Evolutionary conservation across 2,797 vertebrate species (phyloP), one percentile per base, ranked within the genome.

Genomic region (Carapus acus): DNA sequence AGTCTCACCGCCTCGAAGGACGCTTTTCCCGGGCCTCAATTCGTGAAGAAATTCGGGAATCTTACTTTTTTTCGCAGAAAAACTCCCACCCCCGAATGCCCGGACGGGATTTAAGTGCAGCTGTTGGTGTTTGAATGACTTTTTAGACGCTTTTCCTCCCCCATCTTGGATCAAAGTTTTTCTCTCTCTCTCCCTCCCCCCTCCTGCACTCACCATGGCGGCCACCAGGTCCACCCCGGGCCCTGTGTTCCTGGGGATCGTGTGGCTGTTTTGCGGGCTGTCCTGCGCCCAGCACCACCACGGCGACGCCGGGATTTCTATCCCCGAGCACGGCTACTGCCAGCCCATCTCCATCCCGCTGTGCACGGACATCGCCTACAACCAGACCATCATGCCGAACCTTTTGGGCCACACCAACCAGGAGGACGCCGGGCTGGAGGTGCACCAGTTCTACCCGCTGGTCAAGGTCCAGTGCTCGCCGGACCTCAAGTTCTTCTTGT

Each of bases 331-430:
- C 49, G 96, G 96, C 22, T 98, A 95, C 73, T 98, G 96, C 74
- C 96, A 98, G 54, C 92, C 94, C 69, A 98, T 98, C 74, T 94
- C 93, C 55, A 96, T 96, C 58, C 93, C 93, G 1, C 87, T 96
- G 7, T 96, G 93, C 80, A 94, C 93, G 34, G 93, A 96, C 85
- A 94, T 96, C 67, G 91, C 92, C 54, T 96, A 96, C 81, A 96
- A 96, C 79, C 93, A 96, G 86, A 96, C 93, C 77, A 96, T 96
- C 77, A 90, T 96, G 90, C 93, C 93, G 62, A 96, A 96, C 76
- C 89, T 96, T 58, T 78, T 96, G 83, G 93, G 93, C 55, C 93
- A 96, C 88, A 93, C 92, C 6, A 96, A 92, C 83, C 93, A 96
- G 52, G 93, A 96, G 79, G 93, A 96, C 79, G 93, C 93, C 3